Evolutionary conservation across 2,888 invertebrate genomes (phyloP), one percentile per base, ranked within the genome.

Genomic region (Microctonus brassicae): DNA sequence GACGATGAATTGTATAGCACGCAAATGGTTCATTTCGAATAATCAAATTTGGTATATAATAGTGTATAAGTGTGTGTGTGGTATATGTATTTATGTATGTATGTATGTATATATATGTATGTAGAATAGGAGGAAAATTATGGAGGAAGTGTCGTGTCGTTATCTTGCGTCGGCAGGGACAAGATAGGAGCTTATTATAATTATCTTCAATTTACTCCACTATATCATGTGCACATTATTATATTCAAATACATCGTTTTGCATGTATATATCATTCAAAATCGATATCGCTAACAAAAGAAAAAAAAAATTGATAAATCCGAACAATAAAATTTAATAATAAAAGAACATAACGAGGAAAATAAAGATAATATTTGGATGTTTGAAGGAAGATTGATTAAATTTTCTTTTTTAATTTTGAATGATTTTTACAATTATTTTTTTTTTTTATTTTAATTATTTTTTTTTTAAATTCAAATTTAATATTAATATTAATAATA

Each of bases 171-270:
- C 42, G 22, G n/a, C 36, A 36, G 34, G 29, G 57, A 58, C 58
- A 39, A 47, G 47, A n/a, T 39, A 39, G 20, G 39, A 57, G 57
- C 67, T 67, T 67, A 67, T 67, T 55, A 67, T 53, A 58, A 67
- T 67, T 22, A 57, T 11, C 34, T 42, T 58, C 29, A 26, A 67
- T 57, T 67, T 67, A 42, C 10, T 26, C 22, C 22, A n/a, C 6
- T 34, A n/a, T 17, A 29, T 58, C 33, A 34, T 10, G 10, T 24
- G 34, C n/a, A 58, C 33, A 34, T n/a, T 29, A 26, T n/a, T 57
- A n/a, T 20, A 47, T 47, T 20, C 47, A 47, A 17, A 17, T 47
- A 17, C 17, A 47, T n/a, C 17, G 13, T 13, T 39, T 5, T 39
- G n/a, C 39, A n/a, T 39, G n/a, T 39, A n/a, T 39, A 39, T 5